Percentiles rank a stretch among this genome's conserved stretches.
phyloP scores from a whole-genome alignment of 2,113 vertebrate species.

The Embiotoca jacksoni region DNA sequence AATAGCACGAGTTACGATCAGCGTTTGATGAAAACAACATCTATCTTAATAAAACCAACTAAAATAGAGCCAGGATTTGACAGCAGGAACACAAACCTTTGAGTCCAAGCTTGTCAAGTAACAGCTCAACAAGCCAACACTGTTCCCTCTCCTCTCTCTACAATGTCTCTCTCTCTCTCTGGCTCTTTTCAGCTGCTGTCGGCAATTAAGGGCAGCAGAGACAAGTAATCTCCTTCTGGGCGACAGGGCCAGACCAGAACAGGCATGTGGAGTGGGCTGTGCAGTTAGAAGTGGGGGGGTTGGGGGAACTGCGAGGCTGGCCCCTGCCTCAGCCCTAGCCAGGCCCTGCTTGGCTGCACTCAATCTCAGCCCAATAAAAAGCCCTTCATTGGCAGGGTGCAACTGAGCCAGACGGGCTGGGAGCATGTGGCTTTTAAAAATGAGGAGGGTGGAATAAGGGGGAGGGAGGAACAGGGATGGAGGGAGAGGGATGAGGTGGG shows the following conservation, averaged over 20 bases:
- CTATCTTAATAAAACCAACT: constrained; percentile 63
- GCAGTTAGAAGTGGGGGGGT: constrained; percentile 32
- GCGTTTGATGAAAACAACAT: constrained; percentile 62
- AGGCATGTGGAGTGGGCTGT: constrained; percentile 78
- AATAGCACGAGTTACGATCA: constrained; percentile 23
- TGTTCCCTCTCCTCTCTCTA: constrained; percentile 66
- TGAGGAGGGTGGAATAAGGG: constrained; percentile 69
- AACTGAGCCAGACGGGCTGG: constrained; percentile 83
- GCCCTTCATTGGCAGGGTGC: constrained; percentile 85
- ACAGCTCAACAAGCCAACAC: constrained; percentile 76
- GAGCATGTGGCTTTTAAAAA: constrained; percentile 83
- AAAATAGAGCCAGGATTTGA: constrained; percentile 60
- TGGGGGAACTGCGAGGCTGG: constrained; percentile 55
- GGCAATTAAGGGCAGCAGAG: constrained; percentile 85
- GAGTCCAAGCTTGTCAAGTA: constrained; percentile 74
- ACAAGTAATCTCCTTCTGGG: constrained; percentile 87
- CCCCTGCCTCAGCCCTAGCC: constrained; percentile 70
- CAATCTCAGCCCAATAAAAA: constrained; percentile 88
- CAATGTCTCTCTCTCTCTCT: constrained; percentile 63
- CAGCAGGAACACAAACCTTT: constrained; percentile 77
- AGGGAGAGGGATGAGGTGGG: constrained; percentile 16
- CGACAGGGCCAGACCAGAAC: constrained; percentile 79
- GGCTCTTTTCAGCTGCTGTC: constrained; percentile 83
- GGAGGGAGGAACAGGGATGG: constrained; percentile 22
- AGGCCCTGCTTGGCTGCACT: constrained; percentile 87